phyloP scores from a whole-genome alignment of 2,113 vertebrate genomes.

The Cygnus buccinator region DNA sequence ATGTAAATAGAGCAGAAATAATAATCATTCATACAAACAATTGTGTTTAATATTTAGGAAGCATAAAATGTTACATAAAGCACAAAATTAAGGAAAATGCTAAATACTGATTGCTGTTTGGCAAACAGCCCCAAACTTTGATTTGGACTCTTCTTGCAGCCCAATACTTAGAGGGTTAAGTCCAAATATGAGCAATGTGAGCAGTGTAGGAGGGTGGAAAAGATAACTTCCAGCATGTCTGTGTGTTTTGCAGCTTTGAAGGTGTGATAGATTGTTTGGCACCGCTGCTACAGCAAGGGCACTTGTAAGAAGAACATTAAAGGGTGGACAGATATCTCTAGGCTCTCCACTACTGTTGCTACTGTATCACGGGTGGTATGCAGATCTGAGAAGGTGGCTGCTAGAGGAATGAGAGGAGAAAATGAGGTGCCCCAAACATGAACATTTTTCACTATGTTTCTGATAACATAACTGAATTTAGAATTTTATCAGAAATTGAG shows the following conservation, averaged over 20 bases:
- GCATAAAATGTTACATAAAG: background rate
- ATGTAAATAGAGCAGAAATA: background rate
- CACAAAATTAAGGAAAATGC: background rate
- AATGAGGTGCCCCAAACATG: background rate
- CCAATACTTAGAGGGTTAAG: background rate
- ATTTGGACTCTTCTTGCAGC: background rate
- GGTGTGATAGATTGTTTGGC: background rate
- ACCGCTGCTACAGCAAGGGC: background rate
- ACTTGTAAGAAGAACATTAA: background rate
- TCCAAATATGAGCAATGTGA: background rate
- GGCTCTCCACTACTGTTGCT: background rate
- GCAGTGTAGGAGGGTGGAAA: background rate
- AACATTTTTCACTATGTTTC: background rate
- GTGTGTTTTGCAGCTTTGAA: conserved; percentile 8
- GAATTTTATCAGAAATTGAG: background rate
- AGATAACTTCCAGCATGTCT: background rate
- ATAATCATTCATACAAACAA: background rate
- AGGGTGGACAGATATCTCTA: background rate
- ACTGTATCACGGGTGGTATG: background rate
- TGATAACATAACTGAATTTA: background rate
- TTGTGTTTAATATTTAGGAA: background rate
- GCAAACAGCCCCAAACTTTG: background rate
- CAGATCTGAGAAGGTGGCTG: background rate
- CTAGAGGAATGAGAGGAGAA: background rate
- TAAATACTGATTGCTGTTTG: background rate